Evolutionary conservation across 2,888 invertebrate genomes (phyloP), one percentile per base, ranked within the genome.

Genomic region (Aspidiotus rigidus): DNA sequence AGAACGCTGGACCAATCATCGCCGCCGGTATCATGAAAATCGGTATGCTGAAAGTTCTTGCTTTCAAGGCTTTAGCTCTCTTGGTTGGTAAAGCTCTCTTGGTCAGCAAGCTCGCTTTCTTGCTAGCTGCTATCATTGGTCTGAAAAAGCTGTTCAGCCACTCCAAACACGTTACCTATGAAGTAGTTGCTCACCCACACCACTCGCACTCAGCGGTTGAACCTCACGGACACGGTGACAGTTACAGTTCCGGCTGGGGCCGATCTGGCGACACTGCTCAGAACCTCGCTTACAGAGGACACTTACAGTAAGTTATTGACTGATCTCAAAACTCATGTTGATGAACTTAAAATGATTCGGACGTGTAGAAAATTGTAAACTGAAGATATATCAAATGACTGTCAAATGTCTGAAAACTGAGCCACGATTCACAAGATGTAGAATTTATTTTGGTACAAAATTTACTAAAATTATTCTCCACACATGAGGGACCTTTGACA

Each of bases 71-170:
- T 16, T 79, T 92, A 6, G 87, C 88, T 15, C 81, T 91, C 7
- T 83, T 91, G 73, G 90, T 91, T 44, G 90, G 90, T 75, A 91
- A 92, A 80, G 91, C 91, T 40, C 82, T 92, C 7, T 83, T 92
- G 56, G 86, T 91, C 72, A 89, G 89, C 74, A 92, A 92, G 83
- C 86, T 91, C 66, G 91, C 91, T 3, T 81, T 92, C 10, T 82
- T 91, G 6, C 79, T 91, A 69, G 88, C 91, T 13, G 86, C 86
- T 59, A 86, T 91, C 74, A 88, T 91, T 73, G 90, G 90, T 44
- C 77, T 91, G 75, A 91, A 90, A 81, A 91, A 91, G 75, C 80
- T 92, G 56, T 85, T 91, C 78, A 85, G 85, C 63, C 86, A 86
- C 76, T 88, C 84, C 74, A 85, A 84, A 73, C 85, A 86, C 78